Evolutionary conservation across 1,140 invertebrate species (phyloP).

Genomic region (Zaprionus lachaisei): DNA sequence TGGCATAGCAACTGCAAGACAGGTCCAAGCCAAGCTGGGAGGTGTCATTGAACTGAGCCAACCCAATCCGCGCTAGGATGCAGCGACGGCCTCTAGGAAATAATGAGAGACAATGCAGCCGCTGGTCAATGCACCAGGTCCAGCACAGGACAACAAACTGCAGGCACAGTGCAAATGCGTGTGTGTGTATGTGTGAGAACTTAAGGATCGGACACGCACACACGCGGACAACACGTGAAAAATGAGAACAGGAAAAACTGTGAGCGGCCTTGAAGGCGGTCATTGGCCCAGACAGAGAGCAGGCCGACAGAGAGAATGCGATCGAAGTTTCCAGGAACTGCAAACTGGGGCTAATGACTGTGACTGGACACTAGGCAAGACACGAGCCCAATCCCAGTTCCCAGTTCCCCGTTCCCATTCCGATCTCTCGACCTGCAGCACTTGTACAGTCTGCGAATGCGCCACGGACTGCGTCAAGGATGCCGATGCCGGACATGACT

Average conservation of each 20-base stretch:
- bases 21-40: slow-evolving; percentile 5
- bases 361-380: slow-evolving; percentile 31
- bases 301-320: slow-evolving; percentile 13
- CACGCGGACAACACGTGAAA: slow-evolving; percentile 46
- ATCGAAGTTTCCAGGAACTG: slow-evolving; percentile 71
- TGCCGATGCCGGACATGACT: slow-evolving; percentile 43
- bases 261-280: slow-evolving; percentile 61
- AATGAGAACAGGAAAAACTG: slow-evolving; percentile 74
- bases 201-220: slow-evolving; percentile 25
- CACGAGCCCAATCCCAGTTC: not conserved
- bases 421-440: not conserved
- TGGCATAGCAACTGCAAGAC: slow-evolving; percentile 29
- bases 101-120: slow-evolving; percentile 34
- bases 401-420: not conserved
- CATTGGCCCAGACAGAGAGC: slow-evolving; percentile 53
- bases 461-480: slow-evolving; percentile 47
- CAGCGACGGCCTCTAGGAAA: slow-evolving; percentile 54
- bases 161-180: not conserved
- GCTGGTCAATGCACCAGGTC: slow-evolving; percentile 53
- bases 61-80: slow-evolving; percentile 41
- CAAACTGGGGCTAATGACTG: slow-evolving; percentile 64
- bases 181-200: slow-evolving; percentile 14
- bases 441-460: slow-evolving; percentile 48
- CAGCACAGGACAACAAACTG: slow-evolving; percentile 40
- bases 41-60: slow-evolving; percentile 34